These are phyloP conservation scores for Eurytemora carolleeae DNA, from an alignment of 1,140 invertebrate genomes.

Conservation along the genomic window DNA sequence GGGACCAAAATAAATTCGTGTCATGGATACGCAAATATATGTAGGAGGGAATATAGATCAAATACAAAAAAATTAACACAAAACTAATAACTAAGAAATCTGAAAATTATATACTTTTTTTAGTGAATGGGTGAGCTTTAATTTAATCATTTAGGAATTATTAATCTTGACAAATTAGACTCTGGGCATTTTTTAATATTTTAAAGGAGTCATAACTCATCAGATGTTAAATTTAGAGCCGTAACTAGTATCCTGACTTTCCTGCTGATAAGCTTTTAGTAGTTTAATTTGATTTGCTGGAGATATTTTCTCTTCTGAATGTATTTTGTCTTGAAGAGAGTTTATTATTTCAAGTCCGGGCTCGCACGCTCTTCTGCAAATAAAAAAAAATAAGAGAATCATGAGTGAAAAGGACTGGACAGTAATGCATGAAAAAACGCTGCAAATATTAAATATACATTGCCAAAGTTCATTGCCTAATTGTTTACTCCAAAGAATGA, in stretches of 20 bases:
- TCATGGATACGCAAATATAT: too few relatives aligned
- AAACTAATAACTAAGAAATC: constrained; percentile 4
- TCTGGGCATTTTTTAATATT: too few relatives aligned
- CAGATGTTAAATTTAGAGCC: not conserved
- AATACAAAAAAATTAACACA: constrained; percentile 16
- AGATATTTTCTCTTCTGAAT: constrained; percentile 22
- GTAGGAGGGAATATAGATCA: constrained; percentile 30
- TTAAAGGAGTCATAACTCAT: too few relatives aligned
- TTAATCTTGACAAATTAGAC: too few relatives aligned
- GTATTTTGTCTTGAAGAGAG: constrained; percentile 22
- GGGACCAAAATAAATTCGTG: too few relatives aligned
- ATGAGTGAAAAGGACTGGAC: too few relatives aligned
- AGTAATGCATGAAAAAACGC: too few relatives aligned
- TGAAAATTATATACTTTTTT: not conserved
- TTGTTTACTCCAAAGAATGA: too few relatives aligned
- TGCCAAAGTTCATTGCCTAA: too few relatives aligned
- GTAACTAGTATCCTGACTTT: not conserved
- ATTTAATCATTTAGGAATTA: too few relatives aligned
- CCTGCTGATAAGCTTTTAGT: constrained; percentile 18
- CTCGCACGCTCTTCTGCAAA: constrained; percentile 18
- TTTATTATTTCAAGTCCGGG: constrained; percentile 21
- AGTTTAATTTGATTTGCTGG: constrained; percentile 19
- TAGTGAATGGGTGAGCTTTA: too few relatives aligned
- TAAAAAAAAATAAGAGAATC: constrained; percentile 13
- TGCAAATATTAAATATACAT: too few relatives aligned